Base-by-base conservation (phyloP, 2,888 invertebrate species). In the Drosophila mimetica region DNA sequence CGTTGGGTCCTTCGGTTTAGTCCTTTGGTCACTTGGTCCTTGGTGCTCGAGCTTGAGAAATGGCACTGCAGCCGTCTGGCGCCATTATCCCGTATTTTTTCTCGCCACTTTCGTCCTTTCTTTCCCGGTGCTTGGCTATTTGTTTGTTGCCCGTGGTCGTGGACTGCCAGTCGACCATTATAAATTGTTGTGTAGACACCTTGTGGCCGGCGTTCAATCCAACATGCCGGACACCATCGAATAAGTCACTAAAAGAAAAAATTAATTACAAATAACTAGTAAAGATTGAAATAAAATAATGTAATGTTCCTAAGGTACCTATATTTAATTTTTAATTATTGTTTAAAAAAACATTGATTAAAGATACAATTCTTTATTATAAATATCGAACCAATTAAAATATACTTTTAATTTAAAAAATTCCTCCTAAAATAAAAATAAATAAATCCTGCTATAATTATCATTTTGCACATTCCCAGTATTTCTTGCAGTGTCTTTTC, bases 1-100 rank as follows among this genome's bases (percentile, higher is more conserved):
- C 34, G 60, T 11, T 36, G 41, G 51, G 25, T 57, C 52, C 13
- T n/a, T 58, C 14, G 48, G 46, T 46, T 32, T 20, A 28, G 46
- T 54, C 32, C 36, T 25, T 25, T 37, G 37, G 37, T 9, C 37
- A 30, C 57, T 50, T 16, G 67, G 50, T 69, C 28, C 44, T 18
- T 39, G 71, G 71, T 69, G 52, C 71, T 69, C 52, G 60, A 44
- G 51, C 60, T 70, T 69, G 71, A 69, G 71, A 70, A 70, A 69
- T 69, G 69, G 69, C 71, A 60, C 60, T 69, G 69, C 71, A 69
- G 52, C 69, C 69, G 69, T 69, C 69, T 69, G 71, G 71, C 52
- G 69, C 71, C 36, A 60, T 71, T 70, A 47, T 36, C 44, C 37
- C 30, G 60, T 47, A 52, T 47, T 41, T 59, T 59, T 66, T 47